These are phyloP conservation scores for Aporophyla lueneburgensis DNA, from an alignment of 2,888 invertebrate species.

Conservation along the genomic window DNA sequence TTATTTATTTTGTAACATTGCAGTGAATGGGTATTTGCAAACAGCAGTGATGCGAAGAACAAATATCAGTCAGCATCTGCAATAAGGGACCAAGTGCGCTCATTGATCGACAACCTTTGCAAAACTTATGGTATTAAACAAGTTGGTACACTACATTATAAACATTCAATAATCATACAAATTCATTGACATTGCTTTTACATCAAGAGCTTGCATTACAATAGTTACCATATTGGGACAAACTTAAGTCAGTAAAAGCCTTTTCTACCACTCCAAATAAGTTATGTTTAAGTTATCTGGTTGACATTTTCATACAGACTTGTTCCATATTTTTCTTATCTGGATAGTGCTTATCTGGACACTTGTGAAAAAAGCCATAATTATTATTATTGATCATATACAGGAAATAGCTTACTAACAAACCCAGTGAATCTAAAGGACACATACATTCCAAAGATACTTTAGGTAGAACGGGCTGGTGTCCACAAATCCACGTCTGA, in stretches of 20 bases:
- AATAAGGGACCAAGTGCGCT: slow-evolving; percentile 94
- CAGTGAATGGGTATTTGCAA: slow-evolving; percentile 94
- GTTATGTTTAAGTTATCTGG: neutral
- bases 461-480: too few relatives aligned
- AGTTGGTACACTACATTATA: slow-evolving; percentile 83
- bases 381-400: slow-evolving; percentile 5
- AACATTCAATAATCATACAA: slow-evolving; percentile 42
- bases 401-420: slow-evolving; percentile 3
- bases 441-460: neutral
- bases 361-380: neutral
- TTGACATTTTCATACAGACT: neutral
- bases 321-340: neutral
- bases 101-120: slow-evolving; percentile 91
- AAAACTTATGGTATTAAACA: slow-evolving; percentile 89
- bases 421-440: neutral
- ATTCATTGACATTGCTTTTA: slow-evolving; percentile 20
- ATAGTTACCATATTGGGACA: neutral
- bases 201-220: neutral
- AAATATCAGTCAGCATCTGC: slow-evolving; percentile 92
- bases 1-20: slow-evolving; percentile 61
- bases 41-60: slow-evolving; percentile 92
- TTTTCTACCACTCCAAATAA: neutral
- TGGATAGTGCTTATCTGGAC: neutral
- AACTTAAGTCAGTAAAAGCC: neutral
- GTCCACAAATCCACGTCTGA: too few relatives aligned